Evolutionary conservation across 37 sponge, comb jelly and placozoan genomes (phyloP), one percentile per base, ranked within the genome.

Genomic region (Lycopodina hypogea): DNA sequence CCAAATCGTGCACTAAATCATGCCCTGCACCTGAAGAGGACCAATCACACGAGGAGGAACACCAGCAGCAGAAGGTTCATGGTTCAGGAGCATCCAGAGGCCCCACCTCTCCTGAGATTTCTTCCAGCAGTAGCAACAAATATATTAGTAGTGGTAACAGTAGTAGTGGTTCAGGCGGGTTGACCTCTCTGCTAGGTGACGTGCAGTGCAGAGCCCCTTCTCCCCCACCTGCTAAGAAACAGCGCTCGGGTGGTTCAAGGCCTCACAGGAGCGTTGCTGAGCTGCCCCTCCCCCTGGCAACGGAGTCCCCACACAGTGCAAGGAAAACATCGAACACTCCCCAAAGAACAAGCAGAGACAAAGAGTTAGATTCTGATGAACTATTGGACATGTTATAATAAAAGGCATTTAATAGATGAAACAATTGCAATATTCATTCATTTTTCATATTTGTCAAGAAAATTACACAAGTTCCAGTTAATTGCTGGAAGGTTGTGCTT

Each of bases 281-380:
- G 4, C 48, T 45, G 9, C 9, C 48, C 9, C 48, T 4, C 4
- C 48, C 48, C 9, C 48, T 45, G 48, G 48, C 48, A 45, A 45
- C 9, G 48, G 48, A 45, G 4, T 4, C 9, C 48, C 8, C 48
- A 45, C 48, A 45, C 9, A 45, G 48, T 45, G 48, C 48, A 45
- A 45, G 48, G 9, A 45, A 12, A 45, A 45, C 48, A 45, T 4
- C 48, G 9, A 45, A 45, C 48, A 45, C 9, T 45, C 9, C 48
- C 4, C 48, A 45, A 45, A 9, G 48, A 45, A 45, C 9, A 18
- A 58, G 14, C 4, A 58, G 26, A 58, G 26, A 58, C 23, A 58
- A 58, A 3, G 59, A 58, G 14, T 26, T 65, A 65, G 66, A 65
- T 32, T 65, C 66, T 8, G 30, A 65, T 65, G 66, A 65, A 30